Percentiles rank a stretch among this genome's conserved stretches.
phyloP scores from a whole-genome alignment of 2,888 invertebrate genomes.

The Cinara cedri region DNA sequence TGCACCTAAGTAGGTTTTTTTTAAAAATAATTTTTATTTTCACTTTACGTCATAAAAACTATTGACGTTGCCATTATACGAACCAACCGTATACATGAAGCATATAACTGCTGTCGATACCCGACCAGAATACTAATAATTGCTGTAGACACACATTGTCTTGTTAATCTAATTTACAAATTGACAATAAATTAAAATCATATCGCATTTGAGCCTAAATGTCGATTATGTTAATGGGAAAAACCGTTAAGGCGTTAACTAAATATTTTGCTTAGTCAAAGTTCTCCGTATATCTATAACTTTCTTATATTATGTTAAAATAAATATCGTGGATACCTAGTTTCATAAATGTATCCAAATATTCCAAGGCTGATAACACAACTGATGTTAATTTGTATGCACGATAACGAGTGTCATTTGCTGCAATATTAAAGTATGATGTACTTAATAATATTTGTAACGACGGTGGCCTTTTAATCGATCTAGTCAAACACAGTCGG shows the following conservation, averaged over 20 bases:
- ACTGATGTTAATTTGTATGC: constrained; percentile 43
- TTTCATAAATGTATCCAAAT: neutral
- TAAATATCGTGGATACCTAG: neutral
- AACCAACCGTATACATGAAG: neutral
- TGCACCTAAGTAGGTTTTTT: neutral
- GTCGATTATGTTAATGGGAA: too few species aligned
- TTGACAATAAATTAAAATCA: neutral
- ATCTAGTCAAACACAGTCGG: constrained; percentile 20
- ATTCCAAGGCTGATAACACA: constrained; percentile 21
- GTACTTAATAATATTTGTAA: neutral
- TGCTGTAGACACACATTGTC: neutral
- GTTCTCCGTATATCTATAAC: neutral
- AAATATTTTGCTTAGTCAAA: neutral
- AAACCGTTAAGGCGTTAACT: too few species aligned
- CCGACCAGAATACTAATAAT: constrained; percentile 16
- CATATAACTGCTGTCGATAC: neutral
- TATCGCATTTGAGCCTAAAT: too few species aligned
- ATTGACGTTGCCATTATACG: neutral
- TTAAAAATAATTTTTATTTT: neutral
- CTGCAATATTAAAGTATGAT: constrained; percentile 7
- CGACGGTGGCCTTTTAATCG: constrained; percentile 22
- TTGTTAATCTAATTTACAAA: neutral
- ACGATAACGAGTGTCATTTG: neutral
- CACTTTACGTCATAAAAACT: neutral
- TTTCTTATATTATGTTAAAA: neutral